Evolutionary conservation across 2,888 invertebrate species (phyloP), one percentile per base, ranked within the genome.

Genomic region (Brachypalpus laphriformis): DNA sequence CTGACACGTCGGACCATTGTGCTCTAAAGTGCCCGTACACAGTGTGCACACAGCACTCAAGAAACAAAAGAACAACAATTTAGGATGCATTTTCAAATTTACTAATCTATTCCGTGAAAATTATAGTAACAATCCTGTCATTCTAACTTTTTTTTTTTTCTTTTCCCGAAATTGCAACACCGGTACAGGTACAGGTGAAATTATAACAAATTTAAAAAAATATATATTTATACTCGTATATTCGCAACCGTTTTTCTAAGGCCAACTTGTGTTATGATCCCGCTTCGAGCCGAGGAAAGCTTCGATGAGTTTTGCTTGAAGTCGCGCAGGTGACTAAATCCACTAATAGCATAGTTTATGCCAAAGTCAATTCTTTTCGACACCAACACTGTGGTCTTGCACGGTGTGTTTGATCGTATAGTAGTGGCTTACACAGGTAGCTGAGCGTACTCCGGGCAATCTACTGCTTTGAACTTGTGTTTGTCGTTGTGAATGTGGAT

Each of bases 1-100:
- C 14, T 78, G 88, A 86, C 91, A 91, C 1, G 91, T 91, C 59
- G 91, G 88, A 70, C 22, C n/a, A n/a, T n/a, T 87, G 81, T 78
- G 87, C 78, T 78, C 88, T 87, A 65, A 89, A 76, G 22, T 34
- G 16, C 51, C 57, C 54, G 51, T 56, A 70, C 76, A 57, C 40
- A 82, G 72, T 14, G 82, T 56, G 25, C 66, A 37, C 40, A 45
- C 66, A 66, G 72, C 20, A 71, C 74, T 59, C 51, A 70, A n/a
- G 11, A 56, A 28, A 65, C 20, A 14, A 45, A 49, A 59, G 0
- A 71, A 8, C 28, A 40, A 65, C 42, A 71, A 47, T 47, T 57
- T 81, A 2, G 59, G 28, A 71, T 76, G 47, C 85, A 85, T 85
- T 71, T 78, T 74, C 25, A 20, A 31, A 45, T 28, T 49, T 42